These are phyloP conservation scores for Eleutherodactylus coqui DNA, from an alignment of 2,797 vertebrate genomes.

Conservation along the genomic window DNA sequence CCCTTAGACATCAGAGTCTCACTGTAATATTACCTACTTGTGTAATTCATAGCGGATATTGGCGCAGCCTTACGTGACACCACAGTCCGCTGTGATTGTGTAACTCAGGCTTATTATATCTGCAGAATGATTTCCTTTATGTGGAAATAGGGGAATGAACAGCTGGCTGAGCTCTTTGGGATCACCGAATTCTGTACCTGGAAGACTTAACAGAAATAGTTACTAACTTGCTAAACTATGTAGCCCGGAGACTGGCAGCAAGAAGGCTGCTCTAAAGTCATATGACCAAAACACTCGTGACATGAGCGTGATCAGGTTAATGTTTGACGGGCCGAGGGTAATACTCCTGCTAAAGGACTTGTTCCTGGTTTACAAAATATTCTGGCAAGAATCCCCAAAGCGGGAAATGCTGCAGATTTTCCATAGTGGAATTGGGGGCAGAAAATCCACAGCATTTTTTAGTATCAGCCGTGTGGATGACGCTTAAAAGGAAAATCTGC, in stretches of 20 bases:
- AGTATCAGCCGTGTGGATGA: no score
- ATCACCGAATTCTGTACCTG: not conserved
- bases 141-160: not conserved
- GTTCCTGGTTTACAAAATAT: conserved; percentile 7
- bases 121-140: not conserved
- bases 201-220: conserved; percentile 44
- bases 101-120: no score
- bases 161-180: not conserved
- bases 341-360: conserved; percentile 40
- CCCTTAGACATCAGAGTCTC: no score
- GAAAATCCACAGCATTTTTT: no score
- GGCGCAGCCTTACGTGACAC: not conserved
- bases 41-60: no score
- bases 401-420: not conserved
- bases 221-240: conserved; percentile 19
- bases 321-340: conserved; percentile 62
- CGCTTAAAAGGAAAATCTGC: no score
- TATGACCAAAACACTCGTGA: conserved; percentile 62
- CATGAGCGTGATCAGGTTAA: conserved; percentile 66
- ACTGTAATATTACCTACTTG: no score
- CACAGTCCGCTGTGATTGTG: not conserved
- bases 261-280: conserved; percentile 56
- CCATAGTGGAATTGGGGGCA: not conserved
- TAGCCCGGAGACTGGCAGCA: not conserved
- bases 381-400: not conserved